These are phyloP conservation scores for rabbit (Oryctolagus cuniculus) DNA, from an alignment of 2,113 vertebrate genomes.

Conservation along the genomic window mOryCun1.1 NC_091443.1:110289501-110290000, in stretches of 20 bases:
- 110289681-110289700: background rate
- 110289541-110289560: too few relatives aligned
- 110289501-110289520: too few relatives aligned
- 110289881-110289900: background rate
- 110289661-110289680: too few relatives aligned
- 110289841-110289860: background rate
- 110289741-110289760: slow-evolving; percentile 50
- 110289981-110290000: background rate
- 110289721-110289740: background rate
- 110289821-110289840: background rate
- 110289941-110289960: background rate
- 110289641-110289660: too few relatives aligned
- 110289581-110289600: too few relatives aligned
- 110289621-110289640: too few relatives aligned
- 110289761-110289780: background rate
- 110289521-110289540: too few relatives aligned
- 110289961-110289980: background rate
- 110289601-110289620: too few relatives aligned
- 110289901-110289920: background rate
- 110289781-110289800: background rate
- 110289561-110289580: too few relatives aligned
- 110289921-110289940: background rate
- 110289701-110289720: slow-evolving; percentile 35
- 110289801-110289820: background rate
- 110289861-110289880: background rate